These are phyloP conservation scores for Pungitius pungitius DNA, from an alignment of 2,113 vertebrate genomes.

Conservation along the genomic window DNA sequence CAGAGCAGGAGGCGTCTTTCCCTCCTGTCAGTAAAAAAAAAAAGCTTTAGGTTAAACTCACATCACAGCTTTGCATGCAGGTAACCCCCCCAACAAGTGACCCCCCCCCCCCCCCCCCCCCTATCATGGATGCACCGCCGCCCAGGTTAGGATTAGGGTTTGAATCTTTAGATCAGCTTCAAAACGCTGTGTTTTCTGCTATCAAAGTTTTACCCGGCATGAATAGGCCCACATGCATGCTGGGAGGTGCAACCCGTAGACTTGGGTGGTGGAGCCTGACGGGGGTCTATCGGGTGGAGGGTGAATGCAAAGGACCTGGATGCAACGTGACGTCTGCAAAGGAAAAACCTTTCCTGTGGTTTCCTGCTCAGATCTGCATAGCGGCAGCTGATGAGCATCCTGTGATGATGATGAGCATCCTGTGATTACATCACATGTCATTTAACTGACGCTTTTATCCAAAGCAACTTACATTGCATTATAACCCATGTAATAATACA, in stretches of 20 bases:
- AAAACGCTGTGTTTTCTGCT: no score
- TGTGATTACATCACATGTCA: not conserved
- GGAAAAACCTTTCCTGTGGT: not conserved
- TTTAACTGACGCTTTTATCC: no score
- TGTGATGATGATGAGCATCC: not conserved
- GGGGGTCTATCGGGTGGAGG: not conserved
- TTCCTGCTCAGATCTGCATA: not conserved
- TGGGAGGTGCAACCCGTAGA: not conserved
- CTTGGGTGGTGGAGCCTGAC: not conserved
- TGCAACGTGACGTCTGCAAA: not conserved
- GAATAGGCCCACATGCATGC: not conserved
- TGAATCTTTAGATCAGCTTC: slow-evolving; percentile 6
- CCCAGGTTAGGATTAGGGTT: not conserved
- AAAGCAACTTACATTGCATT: no score
- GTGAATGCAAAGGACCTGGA: not conserved
- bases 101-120: no score
- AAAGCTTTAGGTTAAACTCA: not conserved
- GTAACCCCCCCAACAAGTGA: not conserved
- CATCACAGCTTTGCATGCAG: not conserved
- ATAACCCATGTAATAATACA: no score
- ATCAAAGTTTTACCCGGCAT: not conserved
- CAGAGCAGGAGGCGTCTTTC: not conserved
- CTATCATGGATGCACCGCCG: not conserved
- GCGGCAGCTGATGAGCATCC: no score
- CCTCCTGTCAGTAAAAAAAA: slow-evolving; percentile 4